These are phyloP conservation scores for Pseudomugil gertrudae DNA, from an alignment of 2,797 vertebrate genomes.

Conservation along the genomic window DNA sequence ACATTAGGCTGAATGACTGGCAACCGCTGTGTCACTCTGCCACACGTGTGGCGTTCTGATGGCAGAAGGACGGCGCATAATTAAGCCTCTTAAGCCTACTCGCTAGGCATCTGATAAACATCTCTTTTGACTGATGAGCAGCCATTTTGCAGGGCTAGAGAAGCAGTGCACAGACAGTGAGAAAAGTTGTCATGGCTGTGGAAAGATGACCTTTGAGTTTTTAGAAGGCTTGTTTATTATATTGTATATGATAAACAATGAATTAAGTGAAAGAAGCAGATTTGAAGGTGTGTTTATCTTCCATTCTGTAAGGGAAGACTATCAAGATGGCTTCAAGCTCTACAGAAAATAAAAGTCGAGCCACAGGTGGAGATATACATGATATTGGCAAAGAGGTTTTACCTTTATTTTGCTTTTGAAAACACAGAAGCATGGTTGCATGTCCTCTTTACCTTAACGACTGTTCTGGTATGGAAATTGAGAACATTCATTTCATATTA, in stretches of 20 bases:
- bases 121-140: constrained; percentile 73
- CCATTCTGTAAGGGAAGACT: constrained; percentile 22
- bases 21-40: constrained; percentile 79
- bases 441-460: constrained; percentile 82
- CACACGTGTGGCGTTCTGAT: constrained; percentile 74
- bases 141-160: constrained; percentile 51
- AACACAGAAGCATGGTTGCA: constrained; percentile 65
- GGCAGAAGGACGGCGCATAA: constrained; percentile 72
- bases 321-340: constrained; percentile 17
- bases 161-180: constrained; percentile 8
- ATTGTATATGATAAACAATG: not conserved
- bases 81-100: constrained; percentile 76
- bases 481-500: constrained; percentile 85
- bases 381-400: constrained; percentile 45
- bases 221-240: constrained; percentile 1
- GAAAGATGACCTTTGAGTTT: constrained; percentile 18
- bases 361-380: constrained; percentile 50
- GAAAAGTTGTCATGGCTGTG: not conserved
- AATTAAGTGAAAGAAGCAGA: constrained; percentile 19
- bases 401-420: constrained; percentile 66
- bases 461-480: constrained; percentile 81
- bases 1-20: constrained; percentile 82
- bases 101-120: constrained; percentile 72
- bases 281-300: constrained; percentile 37
- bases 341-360: constrained; percentile 43